phyloP scores from a whole-genome alignment of 2,797 vertebrate genomes.

The Pangasius macronema region DNA sequence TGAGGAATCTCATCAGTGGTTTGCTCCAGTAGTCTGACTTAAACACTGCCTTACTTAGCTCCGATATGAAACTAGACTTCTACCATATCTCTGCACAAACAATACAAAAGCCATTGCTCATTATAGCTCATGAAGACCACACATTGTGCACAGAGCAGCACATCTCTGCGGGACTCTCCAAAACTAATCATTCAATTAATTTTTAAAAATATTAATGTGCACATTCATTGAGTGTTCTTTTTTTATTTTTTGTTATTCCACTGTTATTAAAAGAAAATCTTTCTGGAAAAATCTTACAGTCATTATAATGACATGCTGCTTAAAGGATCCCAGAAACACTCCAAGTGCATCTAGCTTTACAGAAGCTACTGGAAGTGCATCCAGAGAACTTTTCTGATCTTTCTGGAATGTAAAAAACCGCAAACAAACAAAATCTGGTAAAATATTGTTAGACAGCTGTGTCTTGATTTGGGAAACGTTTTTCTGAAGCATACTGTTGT shows the following conservation, averaged over 20 bases:
- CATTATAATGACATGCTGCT: neutral
- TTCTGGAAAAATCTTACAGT: neutral
- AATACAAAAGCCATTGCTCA: neutral
- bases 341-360: neutral
- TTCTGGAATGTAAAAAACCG: neutral
- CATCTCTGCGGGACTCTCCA: neutral
- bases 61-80: neutral
- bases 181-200: constrained; percentile 14
- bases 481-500: neutral
- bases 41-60: neutral
- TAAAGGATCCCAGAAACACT: neutral
- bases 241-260: neutral
- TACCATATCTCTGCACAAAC: neutral
- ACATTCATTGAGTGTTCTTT: neutral
- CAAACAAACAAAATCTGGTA: neutral
- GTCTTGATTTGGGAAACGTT: neutral
- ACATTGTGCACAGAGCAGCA: neutral
- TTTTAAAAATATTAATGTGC: neutral
- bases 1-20: neutral
- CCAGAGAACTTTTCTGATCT: neutral
- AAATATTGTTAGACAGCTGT: neutral
- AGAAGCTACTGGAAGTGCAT: neutral
- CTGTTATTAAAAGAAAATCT: neutral
- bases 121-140: constrained; percentile 2
- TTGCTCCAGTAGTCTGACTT: neutral